Conservation (phyloP, 2,797 vertebrate genomes). For the Champsocephalus esox region DNA sequence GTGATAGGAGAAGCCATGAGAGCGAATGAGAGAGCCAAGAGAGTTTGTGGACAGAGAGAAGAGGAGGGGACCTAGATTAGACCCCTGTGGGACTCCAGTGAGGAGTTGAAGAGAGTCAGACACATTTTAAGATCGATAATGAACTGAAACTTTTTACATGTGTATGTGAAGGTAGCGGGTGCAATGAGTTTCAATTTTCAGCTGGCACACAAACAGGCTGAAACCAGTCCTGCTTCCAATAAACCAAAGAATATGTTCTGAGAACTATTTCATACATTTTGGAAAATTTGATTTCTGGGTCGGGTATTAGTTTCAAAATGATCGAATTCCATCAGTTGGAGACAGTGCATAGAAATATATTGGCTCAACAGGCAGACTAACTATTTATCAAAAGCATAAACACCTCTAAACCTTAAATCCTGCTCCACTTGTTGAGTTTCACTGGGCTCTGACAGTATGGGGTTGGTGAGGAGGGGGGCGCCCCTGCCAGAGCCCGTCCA, state of each 20-base stretch:
- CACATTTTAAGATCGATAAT: too few relatives aligned
- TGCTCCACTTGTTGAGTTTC: constrained; percentile 32
- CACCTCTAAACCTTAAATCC: constrained; percentile 21
- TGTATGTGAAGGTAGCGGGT: not conserved
- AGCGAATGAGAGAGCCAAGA: too few relatives aligned
- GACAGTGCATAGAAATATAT: not conserved
- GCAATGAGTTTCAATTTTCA: too few relatives aligned
- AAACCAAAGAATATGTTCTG: not conserved
- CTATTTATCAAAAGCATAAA: constrained; percentile 26
- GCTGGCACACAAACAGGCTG: not conserved
- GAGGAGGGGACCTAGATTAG: too few relatives aligned
- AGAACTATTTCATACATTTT: not conserved
- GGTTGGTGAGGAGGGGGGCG: not conserved
- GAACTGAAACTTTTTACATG: not conserved
- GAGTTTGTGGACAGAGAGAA: too few relatives aligned
- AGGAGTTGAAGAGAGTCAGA: too few relatives aligned
- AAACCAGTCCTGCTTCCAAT: not conserved
- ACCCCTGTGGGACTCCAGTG: too few relatives aligned
- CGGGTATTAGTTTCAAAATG: not conserved
- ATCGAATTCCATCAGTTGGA: not conserved
- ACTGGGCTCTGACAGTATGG: constrained; percentile 27
- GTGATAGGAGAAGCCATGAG: too few relatives aligned
- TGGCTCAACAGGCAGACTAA: not conserved
- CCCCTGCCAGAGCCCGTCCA: constrained; percentile 51
- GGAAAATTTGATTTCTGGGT: too few relatives aligned